These are phyloP conservation scores for Dicrostonyx torquatus DNA, from an alignment of 2,797 vertebrate species.

Conservation along the genomic window DNA sequence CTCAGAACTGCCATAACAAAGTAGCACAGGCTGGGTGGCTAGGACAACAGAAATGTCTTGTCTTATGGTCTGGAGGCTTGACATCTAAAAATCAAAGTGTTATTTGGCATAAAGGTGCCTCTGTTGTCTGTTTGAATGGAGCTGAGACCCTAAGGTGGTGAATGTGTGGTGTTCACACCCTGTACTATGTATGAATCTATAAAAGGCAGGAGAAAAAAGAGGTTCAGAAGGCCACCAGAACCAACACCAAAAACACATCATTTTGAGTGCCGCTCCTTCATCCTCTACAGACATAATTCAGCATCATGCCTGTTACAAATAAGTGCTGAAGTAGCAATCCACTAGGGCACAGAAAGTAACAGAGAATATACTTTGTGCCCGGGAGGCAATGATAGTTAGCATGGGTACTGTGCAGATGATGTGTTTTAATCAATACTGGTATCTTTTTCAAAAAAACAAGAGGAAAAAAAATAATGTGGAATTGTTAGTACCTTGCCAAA, in stretches of 20 bases:
- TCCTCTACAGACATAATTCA: background rate
- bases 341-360: background rate
- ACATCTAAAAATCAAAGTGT: background rate
- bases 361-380: background rate
- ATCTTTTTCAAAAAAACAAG: slow-evolving; percentile 44
- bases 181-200: background rate
- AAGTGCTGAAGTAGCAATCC: background rate
- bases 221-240: background rate
- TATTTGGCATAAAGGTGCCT: background rate
- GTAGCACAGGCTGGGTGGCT: background rate
- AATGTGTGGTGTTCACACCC: background rate
- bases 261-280: background rate
- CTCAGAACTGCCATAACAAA: background rate
- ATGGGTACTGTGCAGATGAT: background rate
- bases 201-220: background rate
- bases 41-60: background rate
- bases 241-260: background rate
- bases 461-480: background rate
- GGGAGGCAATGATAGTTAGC: background rate
- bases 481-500: background rate
- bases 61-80: background rate
- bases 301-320: background rate
- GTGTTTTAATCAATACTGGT: background rate
- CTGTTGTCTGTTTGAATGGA: background rate
- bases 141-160: background rate